phyloP scores from a whole-genome alignment of 2,113 vertebrate species.

The Scomber japonicus region DNA sequence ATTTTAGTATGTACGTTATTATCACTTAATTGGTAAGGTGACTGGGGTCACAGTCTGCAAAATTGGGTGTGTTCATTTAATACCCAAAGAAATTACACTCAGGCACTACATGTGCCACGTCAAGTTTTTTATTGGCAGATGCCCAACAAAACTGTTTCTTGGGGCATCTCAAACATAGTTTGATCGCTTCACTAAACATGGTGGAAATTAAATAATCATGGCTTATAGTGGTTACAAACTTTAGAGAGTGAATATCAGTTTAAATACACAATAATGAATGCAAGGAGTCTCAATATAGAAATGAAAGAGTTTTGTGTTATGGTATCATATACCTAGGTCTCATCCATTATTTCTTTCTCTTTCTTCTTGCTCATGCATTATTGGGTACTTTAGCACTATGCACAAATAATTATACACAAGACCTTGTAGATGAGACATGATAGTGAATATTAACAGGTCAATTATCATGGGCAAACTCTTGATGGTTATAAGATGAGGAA shows the following conservation, averaged over 20 bases:
- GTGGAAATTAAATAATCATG: not conserved
- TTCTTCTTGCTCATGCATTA: not conserved
- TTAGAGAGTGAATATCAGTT: not conserved
- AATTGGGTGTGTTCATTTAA: not conserved
- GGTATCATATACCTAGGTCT: too few relatives aligned
- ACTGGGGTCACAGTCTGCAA: not conserved
- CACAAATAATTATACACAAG: not conserved
- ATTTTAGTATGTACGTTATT: slow-evolving; percentile 2
- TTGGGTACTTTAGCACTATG: too few relatives aligned
- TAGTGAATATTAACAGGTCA: not conserved
- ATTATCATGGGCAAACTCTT: slow-evolving; percentile 1
- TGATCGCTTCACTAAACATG: not conserved
- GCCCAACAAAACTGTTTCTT: too few relatives aligned
- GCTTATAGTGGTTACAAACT: not conserved
- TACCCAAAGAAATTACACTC: not conserved
- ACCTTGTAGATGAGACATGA: not conserved
- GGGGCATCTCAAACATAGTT: too few relatives aligned
- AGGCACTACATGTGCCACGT: not conserved
- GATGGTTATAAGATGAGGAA: slow-evolving; percentile 6
- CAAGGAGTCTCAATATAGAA: not conserved
- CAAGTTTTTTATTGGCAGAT: too few relatives aligned
- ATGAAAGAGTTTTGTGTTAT: too few relatives aligned
- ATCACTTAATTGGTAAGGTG: slow-evolving; percentile 2
- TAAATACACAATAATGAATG: not conserved
- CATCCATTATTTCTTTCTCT: too few relatives aligned